Evolutionary conservation across 2,797 vertebrate species (phyloP), one percentile per base, ranked within the genome.

Genomic region (Discoglossus pictus): DNA sequence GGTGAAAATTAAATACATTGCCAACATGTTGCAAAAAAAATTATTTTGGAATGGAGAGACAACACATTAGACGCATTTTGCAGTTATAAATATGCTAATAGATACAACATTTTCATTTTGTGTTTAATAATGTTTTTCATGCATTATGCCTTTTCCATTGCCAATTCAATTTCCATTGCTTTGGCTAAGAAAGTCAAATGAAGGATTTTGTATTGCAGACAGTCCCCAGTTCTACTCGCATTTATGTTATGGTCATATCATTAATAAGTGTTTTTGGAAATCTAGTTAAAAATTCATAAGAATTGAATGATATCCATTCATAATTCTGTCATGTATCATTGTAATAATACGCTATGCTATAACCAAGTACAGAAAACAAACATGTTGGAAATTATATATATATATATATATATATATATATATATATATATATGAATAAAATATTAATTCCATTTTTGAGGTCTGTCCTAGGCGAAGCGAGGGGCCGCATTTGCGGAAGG

Each of bases 21-120:
- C 46, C 36, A 63, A 39, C 12, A 2, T 8, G 15, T 4, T 42
- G 36, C 36, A 52, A 63, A 51, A 51, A 51, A 50, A 43, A 7
- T n/a, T n/a, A 46, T 17, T 20, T 21, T 46, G 12, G 11, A 35
- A 52, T 31, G 40, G 38, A 12, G 4, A 40, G 21, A 40, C 47
- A 62, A 27, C 6, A 52, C 16, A 51, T 40, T 51, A 51, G 18
- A 12, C 39, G 6, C 15, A 40, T 62, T 48, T 51, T 51, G 34
- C 16, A 18, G 36, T 13, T 51, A 39, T 50, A 61, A n/a, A 63
- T 25, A 52, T 43, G 61, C 36, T 63, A 63, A 63, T 63, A 40
- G 16, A 20, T 31, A 40, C 23, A 62, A 23, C 46, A 52, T 40
- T 63, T 52, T 52, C 47, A 63, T 52, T 42, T 34, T 42, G 20